A percentile compares a stretch with the other conserved stretches of the same genome.
phyloP scores from a whole-genome alignment of 2,888 invertebrate genomes.

The Resseliella maxima region DNA sequence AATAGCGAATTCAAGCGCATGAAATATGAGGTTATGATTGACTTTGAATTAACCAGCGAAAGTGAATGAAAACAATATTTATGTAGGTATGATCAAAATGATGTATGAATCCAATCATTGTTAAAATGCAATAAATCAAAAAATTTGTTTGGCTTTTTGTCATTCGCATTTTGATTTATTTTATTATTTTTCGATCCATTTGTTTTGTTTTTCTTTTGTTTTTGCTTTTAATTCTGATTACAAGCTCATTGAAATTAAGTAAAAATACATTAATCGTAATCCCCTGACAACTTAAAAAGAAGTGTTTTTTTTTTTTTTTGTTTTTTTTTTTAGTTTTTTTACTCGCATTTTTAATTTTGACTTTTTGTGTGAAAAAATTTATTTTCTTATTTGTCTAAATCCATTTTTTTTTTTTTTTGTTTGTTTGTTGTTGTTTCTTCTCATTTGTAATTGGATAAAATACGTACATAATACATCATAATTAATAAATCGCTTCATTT shows the following conservation, averaged over 20 bases:
- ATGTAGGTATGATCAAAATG: background rate
- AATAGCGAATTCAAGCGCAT: background rate
- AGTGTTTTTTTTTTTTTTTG: background rate
- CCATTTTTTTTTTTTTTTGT: background rate
- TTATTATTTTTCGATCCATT: background rate
- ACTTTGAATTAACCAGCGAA: background rate
- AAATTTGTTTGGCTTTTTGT: background rate
- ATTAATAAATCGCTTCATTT: background rate
- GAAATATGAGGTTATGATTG: background rate
- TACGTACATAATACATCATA: background rate
- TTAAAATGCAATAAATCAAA: background rate
- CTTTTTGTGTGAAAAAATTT: background rate
- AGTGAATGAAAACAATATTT: background rate
- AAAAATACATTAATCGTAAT: background rate
- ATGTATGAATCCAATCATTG: background rate
- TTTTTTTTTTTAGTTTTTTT: no score
- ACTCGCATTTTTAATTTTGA: no score
- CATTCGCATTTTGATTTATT: background rate
- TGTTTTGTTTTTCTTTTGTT: background rate
- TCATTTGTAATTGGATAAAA: conserved; percentile 16
- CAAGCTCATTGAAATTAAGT: conserved; percentile 32
- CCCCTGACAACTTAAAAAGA: background rate
- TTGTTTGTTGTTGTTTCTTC: no score
- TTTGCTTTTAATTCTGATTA: conserved; percentile 9
- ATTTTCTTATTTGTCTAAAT: background rate